A percentile compares a stretch with the other conserved stretches of the same genome.
These are phyloP conservation scores for Sebastes minor DNA, from an alignment of 2,797 vertebrate genomes.

Conservation along the genomic window DNA sequence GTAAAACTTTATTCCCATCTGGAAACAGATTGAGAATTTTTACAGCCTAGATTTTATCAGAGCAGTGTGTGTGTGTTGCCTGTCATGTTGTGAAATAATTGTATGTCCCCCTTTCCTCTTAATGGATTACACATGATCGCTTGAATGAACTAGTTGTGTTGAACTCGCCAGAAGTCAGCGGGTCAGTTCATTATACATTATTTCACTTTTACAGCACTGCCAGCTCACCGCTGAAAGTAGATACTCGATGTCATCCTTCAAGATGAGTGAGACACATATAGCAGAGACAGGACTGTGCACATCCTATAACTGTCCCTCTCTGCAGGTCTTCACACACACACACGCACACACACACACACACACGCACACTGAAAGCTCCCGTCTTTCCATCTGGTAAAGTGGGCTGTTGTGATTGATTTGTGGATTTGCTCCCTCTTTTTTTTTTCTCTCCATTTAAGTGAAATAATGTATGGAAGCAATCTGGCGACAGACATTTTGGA, in stretches of 20 bases:
- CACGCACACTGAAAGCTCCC: slow-evolving; percentile 58
- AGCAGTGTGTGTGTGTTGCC: not conserved
- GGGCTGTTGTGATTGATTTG: slow-evolving; percentile 91
- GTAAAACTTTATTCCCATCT: not conserved
- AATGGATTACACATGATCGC: slow-evolving; percentile 40
- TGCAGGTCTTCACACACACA: slow-evolving; percentile 62
- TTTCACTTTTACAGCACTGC: slow-evolving; percentile 57
- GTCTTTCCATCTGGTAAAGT: slow-evolving; percentile 82
- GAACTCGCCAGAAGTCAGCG: slow-evolving; percentile 47
- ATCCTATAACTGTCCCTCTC: slow-evolving; percentile 74
- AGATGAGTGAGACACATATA: slow-evolving; percentile 67
- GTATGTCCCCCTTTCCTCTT: slow-evolving; percentile 6
- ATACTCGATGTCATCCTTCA: slow-evolving; percentile 63
- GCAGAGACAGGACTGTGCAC: slow-evolving; percentile 65
- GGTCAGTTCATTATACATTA: slow-evolving; percentile 68
- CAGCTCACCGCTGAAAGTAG: slow-evolving; percentile 46
- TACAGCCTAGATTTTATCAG: not conserved
- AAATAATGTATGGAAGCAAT: slow-evolving; percentile 99
- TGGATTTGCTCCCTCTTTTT: slow-evolving; percentile 95
- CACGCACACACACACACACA: slow-evolving; percentile 24
- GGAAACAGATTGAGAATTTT: not conserved
- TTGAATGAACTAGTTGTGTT: slow-evolving; percentile 39
- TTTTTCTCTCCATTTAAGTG: slow-evolving; percentile 98
- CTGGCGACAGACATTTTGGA: slow-evolving; percentile 99
- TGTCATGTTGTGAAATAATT: slow-evolving; percentile 12